These are phyloP conservation scores for Bucorvus abyssinicus DNA, from an alignment of 2,797 vertebrate species.

Conservation along the genomic window DNA sequence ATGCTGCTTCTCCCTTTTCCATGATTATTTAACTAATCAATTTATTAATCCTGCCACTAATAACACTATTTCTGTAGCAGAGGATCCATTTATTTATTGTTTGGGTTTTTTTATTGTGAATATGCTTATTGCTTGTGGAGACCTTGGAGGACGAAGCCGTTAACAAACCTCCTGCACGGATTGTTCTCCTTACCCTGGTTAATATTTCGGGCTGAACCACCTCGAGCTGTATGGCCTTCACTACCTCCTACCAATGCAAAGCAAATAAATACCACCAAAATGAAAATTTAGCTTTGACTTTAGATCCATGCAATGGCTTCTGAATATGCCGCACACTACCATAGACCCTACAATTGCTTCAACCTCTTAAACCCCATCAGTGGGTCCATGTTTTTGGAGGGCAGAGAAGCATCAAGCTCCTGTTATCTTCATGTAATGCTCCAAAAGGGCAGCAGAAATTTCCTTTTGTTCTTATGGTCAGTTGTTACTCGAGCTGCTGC, in stretches of 20 bases:
- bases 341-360: neutral
- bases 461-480: neutral
- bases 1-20: neutral
- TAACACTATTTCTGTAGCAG: neutral
- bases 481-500: neutral
- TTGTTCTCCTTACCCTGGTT: neutral
- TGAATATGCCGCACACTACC: fast-evolving
- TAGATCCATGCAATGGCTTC: neutral
- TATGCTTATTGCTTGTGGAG: neutral
- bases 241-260: neutral
- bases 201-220: neutral
- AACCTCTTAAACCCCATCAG: neutral
- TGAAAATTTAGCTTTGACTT: neutral
- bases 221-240: fast-evolving
- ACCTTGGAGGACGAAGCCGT: neutral
- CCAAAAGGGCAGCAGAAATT: neutral
- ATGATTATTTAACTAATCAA: neutral
- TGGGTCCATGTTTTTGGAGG: neutral
- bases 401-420: neutral
- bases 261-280: neutral
- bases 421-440: neutral
- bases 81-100: neutral
- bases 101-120: neutral
- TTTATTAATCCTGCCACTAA: neutral
- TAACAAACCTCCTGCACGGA: neutral